Percentiles rank a stretch among this genome's conserved stretches.
phyloP scores from a whole-genome alignment of 1,140 invertebrate species.

The Heliconius hewitsoni region DNA sequence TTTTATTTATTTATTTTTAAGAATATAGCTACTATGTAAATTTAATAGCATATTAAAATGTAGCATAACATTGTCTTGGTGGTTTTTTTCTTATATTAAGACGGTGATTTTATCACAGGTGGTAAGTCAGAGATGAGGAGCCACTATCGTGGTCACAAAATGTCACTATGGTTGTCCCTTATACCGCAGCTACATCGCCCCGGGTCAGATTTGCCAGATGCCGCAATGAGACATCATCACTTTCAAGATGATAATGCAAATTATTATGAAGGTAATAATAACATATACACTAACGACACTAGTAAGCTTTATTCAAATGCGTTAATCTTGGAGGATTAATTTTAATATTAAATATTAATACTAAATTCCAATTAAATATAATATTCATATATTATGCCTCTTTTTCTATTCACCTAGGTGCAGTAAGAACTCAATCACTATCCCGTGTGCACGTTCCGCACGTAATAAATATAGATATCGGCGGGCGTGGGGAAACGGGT shows the following conservation, averaged over 20 bases:
- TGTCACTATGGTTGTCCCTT: conserved; percentile 94
- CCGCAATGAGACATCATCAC: conserved; percentile 90
- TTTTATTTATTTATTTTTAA: neutral
- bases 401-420: conserved; percentile 74
- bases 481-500: conserved; percentile 65
- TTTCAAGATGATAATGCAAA: conserved; percentile 84
- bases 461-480: conserved; percentile 66
- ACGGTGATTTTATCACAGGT: conserved; percentile 75
- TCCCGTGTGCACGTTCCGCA: conserved; percentile 83
- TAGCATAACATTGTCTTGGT: too few relatives aligned
- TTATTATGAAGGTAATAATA: conserved; percentile 66
- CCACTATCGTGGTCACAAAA: conserved; percentile 94
- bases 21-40: neutral
- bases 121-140: conserved; percentile 88
- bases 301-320: too few relatives aligned
- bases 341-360: too few relatives aligned
- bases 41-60: too few relatives aligned
- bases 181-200: conserved; percentile 93
- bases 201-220: conserved; percentile 82
- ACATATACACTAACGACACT: neutral
- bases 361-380: too few relatives aligned
- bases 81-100: neutral
- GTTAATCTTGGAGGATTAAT: too few relatives aligned
- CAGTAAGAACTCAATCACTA: conserved; percentile 86
- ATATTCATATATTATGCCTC: neutral